These are phyloP conservation scores for Pilophorus perplexus DNA, from an alignment of 2,888 invertebrate species.

Conservation along the genomic window DNA sequence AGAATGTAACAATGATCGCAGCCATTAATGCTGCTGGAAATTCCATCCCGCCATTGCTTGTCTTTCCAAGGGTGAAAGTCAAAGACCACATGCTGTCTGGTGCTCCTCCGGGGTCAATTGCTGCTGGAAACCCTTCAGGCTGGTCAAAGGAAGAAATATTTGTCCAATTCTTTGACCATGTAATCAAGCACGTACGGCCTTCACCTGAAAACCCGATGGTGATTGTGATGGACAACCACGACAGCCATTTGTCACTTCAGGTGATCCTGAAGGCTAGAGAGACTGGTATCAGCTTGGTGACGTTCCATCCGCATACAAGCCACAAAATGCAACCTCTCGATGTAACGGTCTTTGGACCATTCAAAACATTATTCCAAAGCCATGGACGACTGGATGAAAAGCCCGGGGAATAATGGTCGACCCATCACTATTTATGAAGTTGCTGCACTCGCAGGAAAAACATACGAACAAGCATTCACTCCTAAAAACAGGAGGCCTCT, in stretches of 20 bases:
- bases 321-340: constrained; percentile 51
- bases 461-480: constrained; percentile 48
- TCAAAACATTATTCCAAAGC: constrained; percentile 50
- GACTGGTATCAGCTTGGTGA: constrained; percentile 51
- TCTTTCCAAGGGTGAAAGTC: constrained; percentile 48
- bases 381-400: constrained; percentile 49
- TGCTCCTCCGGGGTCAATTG: constrained; percentile 48
- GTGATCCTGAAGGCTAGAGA: constrained; percentile 50
- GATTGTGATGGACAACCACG: constrained; percentile 23
- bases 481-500: constrained; percentile 49
- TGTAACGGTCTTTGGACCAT: constrained; percentile 49
- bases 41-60: constrained; percentile 47
- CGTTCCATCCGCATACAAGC: constrained; percentile 51
- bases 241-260: constrained; percentile 41
- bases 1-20: constrained; percentile 46
- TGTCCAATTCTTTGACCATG: constrained; percentile 43
- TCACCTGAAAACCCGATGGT: constrained; percentile 40
- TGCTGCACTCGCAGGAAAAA: constrained; percentile 46
- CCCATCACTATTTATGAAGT: constrained; percentile 52
- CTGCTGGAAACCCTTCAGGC: constrained; percentile 48
- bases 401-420: constrained; percentile 49
- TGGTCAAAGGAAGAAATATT: constrained; percentile 48
- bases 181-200: constrained; percentile 41
- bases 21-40: constrained; percentile 47
- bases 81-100: constrained; percentile 49